Evolutionary conservation across 2,797 vertebrate species (phyloP), one percentile per base, ranked within the genome.

Genomic region (Brachyalestes nurse): DNA sequence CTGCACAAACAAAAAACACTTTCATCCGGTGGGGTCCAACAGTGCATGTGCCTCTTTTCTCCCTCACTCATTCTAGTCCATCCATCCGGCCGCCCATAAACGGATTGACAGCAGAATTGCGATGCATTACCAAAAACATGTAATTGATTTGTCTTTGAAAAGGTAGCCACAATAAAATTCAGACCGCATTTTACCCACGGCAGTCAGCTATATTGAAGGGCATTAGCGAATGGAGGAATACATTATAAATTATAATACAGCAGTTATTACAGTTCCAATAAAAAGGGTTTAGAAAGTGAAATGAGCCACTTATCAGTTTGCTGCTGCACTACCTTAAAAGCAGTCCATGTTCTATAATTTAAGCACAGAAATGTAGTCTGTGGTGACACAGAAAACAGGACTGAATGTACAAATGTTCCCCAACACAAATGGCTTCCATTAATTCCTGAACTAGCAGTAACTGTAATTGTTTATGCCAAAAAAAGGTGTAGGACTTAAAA

Each of bases 241-340:
- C 92, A 95, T 95, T 95, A 94, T 93, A 94, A 94, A 93, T 95
- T 91, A 94, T 94, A 95, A 94, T 94, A 94, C 91, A 90, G 91
- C 87, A 88, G 88, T 92, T 94, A 95, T 95, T 94, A 94, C 93
- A 95, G 91, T 90, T 93, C 88, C 92, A 91, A 92, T 93, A 87
- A 93, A 92, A 94, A 93, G 93, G 90, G 92, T 92, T 93, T 93
- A 91, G 92, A 87, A 88, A 90, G 91, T 91, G 92, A 91, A 95
- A 94, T 92, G 91, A 93, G 89, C 92, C 94, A 95, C 94, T 95
- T 95, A 95, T 93, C 93, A 92, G 93, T 86, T 81, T 79, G 90
- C 90, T 89, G 91, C 89, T 89, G 89, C 90, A 88, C 91, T 92
- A 88, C 94, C 91, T 94, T 95, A 95, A 94, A 94, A 95, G 94